Evolutionary conservation across 2,797 vertebrate species (phyloP), one percentile per base, ranked within the genome.

Genomic region (Taeniopygia guttata): DNA sequence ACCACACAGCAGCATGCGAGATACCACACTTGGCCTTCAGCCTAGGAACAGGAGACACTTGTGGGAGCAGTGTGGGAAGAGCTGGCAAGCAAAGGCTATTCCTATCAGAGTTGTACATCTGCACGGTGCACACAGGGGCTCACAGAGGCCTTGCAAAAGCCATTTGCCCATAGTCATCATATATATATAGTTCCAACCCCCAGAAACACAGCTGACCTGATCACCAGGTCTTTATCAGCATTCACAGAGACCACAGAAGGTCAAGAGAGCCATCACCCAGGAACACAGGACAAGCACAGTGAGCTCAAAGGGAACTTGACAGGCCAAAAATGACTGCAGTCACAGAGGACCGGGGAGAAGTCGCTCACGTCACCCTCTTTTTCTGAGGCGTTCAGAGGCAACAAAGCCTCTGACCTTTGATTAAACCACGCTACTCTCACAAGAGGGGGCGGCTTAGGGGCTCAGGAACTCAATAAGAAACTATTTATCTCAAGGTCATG

Each of bases 361-460:
- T 80, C 4, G 0, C 56, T 81, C 9, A 0, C 3, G 1, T 63
- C 4, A 3, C 59, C 49, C 58, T 94, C 83, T 84, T 77, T 69
- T 90, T 79, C 90, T 55, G 78, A 89, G 59, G 77, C 36, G 45
- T 86, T 94, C 76, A 59, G 62, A 86, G 63, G 76, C n/a, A 7
- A 82, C 89, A 94, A 91, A 96, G 93, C 73, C 85, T 91, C 86
- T 96, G 92, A 96, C 91, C 91, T 94, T 93, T 90, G 67, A 96
- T 91, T 90, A 94, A 95, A 73, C 77, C 84, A 93, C 0, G 0
- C 48, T 74, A 66, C 70, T 88, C 48, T 52, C 77, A 84, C 85
- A 88, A 81, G 58, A 94, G 66, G 69, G 51, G 84, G 87, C 0
- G 0, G 85, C 60, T 94, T 76, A 90, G 79, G 89, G 82, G 73